phyloP scores from a whole-genome alignment of 2,797 vertebrate genomes.

The Enteromius viviparus region DNA sequence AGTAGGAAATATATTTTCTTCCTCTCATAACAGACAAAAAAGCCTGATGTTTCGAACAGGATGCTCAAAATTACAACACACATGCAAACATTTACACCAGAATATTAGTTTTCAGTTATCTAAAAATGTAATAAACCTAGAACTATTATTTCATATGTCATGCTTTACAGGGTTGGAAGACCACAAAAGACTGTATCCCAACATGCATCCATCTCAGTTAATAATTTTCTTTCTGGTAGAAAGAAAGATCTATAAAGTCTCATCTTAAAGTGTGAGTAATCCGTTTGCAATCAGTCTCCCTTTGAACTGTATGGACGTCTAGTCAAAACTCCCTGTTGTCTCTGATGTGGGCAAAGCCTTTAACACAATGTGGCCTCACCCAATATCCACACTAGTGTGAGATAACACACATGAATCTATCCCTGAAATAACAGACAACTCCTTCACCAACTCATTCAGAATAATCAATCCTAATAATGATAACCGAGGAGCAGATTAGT shows the following conservation, averaged over 20 bases:
- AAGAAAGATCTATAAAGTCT: not conserved
- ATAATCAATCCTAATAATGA: not conserved
- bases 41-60: not conserved
- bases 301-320: slow-evolving; percentile 8
- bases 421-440: slow-evolving; percentile 20
- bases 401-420: slow-evolving; percentile 40
- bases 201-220: slow-evolving; percentile 6
- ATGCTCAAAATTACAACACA: not conserved
- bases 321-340: slow-evolving; percentile 20
- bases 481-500: slow-evolving; percentile 5
- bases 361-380: slow-evolving; percentile 56
- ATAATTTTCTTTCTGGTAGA: not conserved
- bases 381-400: slow-evolving; percentile 50
- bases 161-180: not conserved
- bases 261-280: not conserved
- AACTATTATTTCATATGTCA: not conserved
- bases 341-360: slow-evolving; percentile 35
- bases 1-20: not conserved
- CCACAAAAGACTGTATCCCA: not conserved
- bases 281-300: slow-evolving; percentile 10
- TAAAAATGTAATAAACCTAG: not conserved
- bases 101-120: not conserved
- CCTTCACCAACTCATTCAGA: not conserved
- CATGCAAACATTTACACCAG: not conserved
- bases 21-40: not conserved